Evolutionary conservation across 2,113 vertebrate genomes (phyloP).

Genomic region (Ahaetulla prasina): DNA sequence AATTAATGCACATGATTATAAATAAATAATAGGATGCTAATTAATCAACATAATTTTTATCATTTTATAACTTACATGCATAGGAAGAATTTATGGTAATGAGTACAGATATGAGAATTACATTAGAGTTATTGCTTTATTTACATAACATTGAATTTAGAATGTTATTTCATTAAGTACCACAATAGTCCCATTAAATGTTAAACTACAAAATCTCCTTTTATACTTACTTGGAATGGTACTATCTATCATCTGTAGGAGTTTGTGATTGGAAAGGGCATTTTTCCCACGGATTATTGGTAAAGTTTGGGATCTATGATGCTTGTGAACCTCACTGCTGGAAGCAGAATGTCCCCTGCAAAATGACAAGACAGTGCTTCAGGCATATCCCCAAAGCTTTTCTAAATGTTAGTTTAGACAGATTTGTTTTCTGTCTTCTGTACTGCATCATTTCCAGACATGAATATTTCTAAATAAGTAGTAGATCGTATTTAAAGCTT

Average conservation of each 20-base stretch:
- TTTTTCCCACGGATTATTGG: conserved; percentile 96
- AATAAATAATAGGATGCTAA: not conserved
- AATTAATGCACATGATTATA: not conserved
- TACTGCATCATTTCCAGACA: too few relatives aligned
- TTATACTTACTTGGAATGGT: conserved; percentile 72
- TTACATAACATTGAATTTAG: not conserved
- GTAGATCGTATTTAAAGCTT: not conserved
- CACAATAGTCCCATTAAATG: too few relatives aligned
- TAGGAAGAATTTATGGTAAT: not conserved
- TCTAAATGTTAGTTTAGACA: not conserved
- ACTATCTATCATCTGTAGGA: conserved; percentile 93
- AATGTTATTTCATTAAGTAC: not conserved
- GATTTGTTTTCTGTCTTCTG: not conserved
- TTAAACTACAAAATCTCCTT: not conserved
- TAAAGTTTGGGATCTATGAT: conserved; percentile 92
- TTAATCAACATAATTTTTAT: not conserved
- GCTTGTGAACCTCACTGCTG: conserved; percentile 85
- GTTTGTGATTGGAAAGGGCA: conserved; percentile 90
- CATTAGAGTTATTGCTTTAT: not conserved
- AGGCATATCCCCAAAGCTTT: not conserved
- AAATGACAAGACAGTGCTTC: not conserved
- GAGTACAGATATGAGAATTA: not conserved
- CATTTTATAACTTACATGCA: not conserved
- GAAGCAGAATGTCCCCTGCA: conserved; percentile 87
- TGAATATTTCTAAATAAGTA: not conserved